phyloP scores from a whole-genome alignment of 2,113 vertebrate species.

The Podocnemis expansa region DNA sequence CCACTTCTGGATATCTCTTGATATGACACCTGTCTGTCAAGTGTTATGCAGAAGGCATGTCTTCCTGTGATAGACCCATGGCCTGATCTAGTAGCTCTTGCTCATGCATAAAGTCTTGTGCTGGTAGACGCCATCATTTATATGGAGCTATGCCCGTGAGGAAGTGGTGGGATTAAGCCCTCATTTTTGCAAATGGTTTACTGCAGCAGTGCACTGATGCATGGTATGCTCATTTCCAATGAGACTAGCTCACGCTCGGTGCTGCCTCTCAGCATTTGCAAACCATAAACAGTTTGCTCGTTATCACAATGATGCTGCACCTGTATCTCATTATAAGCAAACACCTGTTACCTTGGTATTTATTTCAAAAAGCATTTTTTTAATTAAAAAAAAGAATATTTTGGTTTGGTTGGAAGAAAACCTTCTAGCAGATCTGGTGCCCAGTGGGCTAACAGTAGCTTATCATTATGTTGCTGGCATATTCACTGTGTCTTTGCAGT shows the following conservation, averaged over 20 bases:
- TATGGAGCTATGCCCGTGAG: not conserved
- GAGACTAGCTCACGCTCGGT: rapidly evolving
- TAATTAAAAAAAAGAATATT: not conserved
- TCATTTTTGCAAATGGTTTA: rapidly evolving
- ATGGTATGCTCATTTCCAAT: rapidly evolving
- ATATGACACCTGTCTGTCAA: not conserved
- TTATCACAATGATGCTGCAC: conserved; percentile 27
- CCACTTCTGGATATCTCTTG: rapidly evolving
- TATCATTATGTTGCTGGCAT: not conserved
- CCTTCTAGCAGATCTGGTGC: not conserved
- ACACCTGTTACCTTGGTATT: not conserved
- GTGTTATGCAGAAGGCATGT: not conserved
- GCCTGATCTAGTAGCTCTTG: rapidly evolving
- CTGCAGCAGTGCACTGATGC: rapidly evolving
- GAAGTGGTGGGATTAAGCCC: rapidly evolving
- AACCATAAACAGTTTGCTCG: not conserved
- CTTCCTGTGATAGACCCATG: not conserved
- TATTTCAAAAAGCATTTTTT: too few species aligned
- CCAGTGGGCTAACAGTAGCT: rapidly evolving
- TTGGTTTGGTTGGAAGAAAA: not conserved
- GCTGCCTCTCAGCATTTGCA: not conserved
- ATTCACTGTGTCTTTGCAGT: not conserved
- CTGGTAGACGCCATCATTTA: rapidly evolving
- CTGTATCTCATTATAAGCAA: not conserved
- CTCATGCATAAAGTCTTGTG: rapidly evolving